Base-by-base conservation (phyloP, 2,888 invertebrate species). In the Troglohyphantes excavatus region DNA sequence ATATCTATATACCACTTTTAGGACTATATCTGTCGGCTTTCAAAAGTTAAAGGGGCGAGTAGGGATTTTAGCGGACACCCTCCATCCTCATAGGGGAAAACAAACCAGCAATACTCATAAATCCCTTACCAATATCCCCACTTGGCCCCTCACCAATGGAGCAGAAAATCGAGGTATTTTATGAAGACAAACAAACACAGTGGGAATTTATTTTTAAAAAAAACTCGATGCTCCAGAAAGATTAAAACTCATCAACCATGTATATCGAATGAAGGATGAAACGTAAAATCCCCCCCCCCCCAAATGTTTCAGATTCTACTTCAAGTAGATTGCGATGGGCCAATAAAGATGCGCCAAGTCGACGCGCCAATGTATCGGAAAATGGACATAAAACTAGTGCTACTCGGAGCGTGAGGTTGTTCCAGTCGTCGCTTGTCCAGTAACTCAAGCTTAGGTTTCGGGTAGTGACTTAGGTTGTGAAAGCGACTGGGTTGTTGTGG, bases 351-450 rank as follows among this genome's bases (percentile, higher is more conserved):
- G 2, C 68, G 21, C 21, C 53, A 23, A 11, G 53, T 19, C 53
- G 79, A 46, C 67, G 29, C 19, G 17, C 43, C 53, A 81, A 53
- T 67, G 67, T 68, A 68, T 68, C 17, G 79, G 53, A 81, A 81
- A 53, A 46, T 46, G 17, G 21, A n/a, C 63, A 33, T 65, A 65
- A 78, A 78, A 39, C 63, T 39, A n/a, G 21, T 78, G 78, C 43
- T 65, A 23, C 11, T 1, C 59, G 43, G 78, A 78, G 17, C 78
- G 61, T 76, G 19, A 61, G 75, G 29, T 61, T 61, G 27, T 53
- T 53, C 23, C 65, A 43, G 78, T 65, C 39, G 61, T 78, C 78
- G 9, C 33, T 23, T 19, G 29, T 43, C 76, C 39, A 59, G 13
- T 78, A 78, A 78, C 78, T 78, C 27, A 26, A 43, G 59, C 53